Percentiles rank a stretch among this genome's conserved stretches.
These are phyloP conservation scores for Megathymus violae DNA, from an alignment of 1,140 invertebrate genomes.

Conservation along the genomic window DNA sequence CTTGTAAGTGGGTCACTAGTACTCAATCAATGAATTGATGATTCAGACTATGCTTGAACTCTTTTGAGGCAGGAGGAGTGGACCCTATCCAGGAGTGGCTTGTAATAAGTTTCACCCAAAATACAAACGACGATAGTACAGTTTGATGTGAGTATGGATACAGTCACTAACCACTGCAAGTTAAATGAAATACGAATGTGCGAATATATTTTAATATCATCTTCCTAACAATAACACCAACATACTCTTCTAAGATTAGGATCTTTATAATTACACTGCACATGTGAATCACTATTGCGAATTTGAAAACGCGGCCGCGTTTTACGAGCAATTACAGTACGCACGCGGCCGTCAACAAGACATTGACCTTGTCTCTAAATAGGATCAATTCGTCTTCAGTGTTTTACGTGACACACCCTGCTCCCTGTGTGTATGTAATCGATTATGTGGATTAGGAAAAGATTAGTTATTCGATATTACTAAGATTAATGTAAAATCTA, in stretches of 20 bases:
- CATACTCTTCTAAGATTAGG: background rate
- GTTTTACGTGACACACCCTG: constrained; percentile 30
- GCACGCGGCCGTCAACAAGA: constrained; percentile 36
- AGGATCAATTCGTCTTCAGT: constrained; percentile 21
- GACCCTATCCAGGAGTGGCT: no score
- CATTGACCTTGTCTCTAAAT: constrained; percentile 39
- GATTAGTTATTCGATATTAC: no score
- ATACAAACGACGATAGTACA: no score
- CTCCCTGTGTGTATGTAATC: background rate
- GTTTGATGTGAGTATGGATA: no score
- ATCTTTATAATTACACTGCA: background rate
- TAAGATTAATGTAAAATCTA: no score
- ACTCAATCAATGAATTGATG: no score
- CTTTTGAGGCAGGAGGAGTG: no score
- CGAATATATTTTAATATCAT: background rate
- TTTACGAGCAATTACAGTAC: constrained; percentile 31
- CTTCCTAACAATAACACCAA: background rate
- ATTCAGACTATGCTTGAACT: no score
- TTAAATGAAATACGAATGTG: background rate
- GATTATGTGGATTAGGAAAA: no score
- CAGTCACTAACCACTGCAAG: background rate
- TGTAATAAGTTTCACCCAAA: no score
- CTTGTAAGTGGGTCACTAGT: no score
- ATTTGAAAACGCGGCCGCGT: constrained; percentile 32
- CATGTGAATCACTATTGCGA: constrained; percentile 29